A percentile compares a stretch with the other conserved stretches of the same genome.
Conservation (phyloP, 1,140 invertebrate species). For the Drosophila simulans region DNA sequence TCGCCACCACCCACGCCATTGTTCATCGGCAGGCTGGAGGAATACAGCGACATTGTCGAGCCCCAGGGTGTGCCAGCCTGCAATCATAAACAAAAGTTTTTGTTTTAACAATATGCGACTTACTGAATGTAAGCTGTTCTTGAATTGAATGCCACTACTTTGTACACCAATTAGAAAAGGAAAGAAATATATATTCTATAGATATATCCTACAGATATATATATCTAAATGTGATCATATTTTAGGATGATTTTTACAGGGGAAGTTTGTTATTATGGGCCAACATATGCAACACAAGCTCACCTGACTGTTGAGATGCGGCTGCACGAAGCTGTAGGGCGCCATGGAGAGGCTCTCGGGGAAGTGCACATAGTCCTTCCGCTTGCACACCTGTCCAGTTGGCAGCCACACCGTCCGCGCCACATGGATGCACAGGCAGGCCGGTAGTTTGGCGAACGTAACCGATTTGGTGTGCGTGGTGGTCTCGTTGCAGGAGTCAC, state of each 20-base stretch:
- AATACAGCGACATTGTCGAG: conserved; percentile 80
- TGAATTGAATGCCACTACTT: neutral
- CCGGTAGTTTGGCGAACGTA: conserved; percentile 90
- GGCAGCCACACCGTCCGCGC: conserved; percentile 93
- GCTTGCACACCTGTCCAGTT: conserved; percentile 90
- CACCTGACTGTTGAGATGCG: conserved; percentile 85
- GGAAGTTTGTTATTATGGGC: too few species aligned
- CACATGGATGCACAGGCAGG: conserved; percentile 90
- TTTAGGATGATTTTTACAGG: too few species aligned
- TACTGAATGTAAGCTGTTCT: too few species aligned
- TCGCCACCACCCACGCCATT: conserved; percentile 61
- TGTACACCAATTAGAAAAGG: conserved; percentile 8
- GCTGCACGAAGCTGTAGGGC: conserved; percentile 89
- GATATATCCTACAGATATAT: too few species aligned
- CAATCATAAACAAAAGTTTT: neutral
- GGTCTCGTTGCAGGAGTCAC: conserved; percentile 89
- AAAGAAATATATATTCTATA: neutral
- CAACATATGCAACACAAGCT: neutral
- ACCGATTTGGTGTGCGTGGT: conserved; percentile 91
- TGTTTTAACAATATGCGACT: neutral
- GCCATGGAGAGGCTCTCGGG: conserved; percentile 93
- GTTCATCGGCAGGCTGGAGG: conserved; percentile 80
- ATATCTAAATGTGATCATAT: too few species aligned
- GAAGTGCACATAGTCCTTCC: conserved; percentile 94
- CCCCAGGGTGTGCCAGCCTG: conserved; percentile 84